Base-by-base conservation (phyloP, 2,888 invertebrate genomes). In the Pristionchus arcanus region DNA sequence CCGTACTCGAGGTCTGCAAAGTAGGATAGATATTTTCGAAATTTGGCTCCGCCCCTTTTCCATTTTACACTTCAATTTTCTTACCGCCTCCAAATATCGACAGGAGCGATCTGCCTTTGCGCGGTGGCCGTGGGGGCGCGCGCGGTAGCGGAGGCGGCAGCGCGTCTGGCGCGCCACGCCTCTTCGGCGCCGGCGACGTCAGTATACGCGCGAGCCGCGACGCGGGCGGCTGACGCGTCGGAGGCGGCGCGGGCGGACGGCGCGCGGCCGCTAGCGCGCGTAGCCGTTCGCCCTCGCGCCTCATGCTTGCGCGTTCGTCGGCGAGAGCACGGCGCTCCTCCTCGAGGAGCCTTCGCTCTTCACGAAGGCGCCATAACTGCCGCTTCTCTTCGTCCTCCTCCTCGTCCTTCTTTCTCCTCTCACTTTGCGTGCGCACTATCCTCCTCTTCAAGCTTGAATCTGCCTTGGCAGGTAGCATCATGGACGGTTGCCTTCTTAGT, bases 1-100 rank as follows among this genome's bases (percentile, higher is more conserved):
- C 93, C 93, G 90, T 93, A 93, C 85, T 93, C 93, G 31, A 92
- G 87, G 91, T 93, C 93, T 93, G 92, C 87, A 92, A 93, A 63
- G 31, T 37, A 53, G 68, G 13, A 15, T n/a, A n/a, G 0, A 16
- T 21, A 19, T 49, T 49, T 49, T 49, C 42, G 42, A 49, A 49
- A 49, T 49, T 49, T 11, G 42, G 13, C 42, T 49, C 9, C 34
- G 28, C 83, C 55, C 84, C 4, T 85, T 85, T 59, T 25, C 3
- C 7, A 31, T 31, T 31, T 84, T 19, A 0, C 19, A 31, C 19
- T 49, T 31, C 37, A 49, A 15, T 55, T 2, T 31, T 84, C 55
- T 59, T 34, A 59, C 84, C 84, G 59, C 84, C 84, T 11, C 59
- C 84, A 34, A 85, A 85, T 0, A 85, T 85, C 7, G 84, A 85